Conservation (phyloP, 2,797 vertebrate genomes). For the Thripadectes ignobilis region DNA sequence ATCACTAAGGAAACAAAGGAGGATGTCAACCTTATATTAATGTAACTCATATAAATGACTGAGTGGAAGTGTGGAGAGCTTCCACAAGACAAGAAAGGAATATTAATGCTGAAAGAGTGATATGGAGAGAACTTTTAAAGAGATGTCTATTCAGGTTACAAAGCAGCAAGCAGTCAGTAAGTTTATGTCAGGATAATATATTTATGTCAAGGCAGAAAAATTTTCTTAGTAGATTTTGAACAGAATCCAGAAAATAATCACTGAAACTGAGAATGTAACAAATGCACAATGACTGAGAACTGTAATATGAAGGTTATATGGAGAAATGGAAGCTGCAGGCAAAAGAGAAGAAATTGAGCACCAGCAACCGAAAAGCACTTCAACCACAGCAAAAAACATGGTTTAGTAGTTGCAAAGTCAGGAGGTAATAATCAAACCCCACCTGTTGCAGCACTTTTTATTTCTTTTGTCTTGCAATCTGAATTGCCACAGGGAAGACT, state of each 20-base stretch:
- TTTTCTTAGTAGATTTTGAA: neutral
- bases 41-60: neutral
- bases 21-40: neutral
- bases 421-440: neutral
- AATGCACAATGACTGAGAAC: neutral
- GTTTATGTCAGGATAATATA: fast-evolving
- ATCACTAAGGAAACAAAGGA: neutral
- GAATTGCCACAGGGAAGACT: neutral
- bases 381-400: neutral
- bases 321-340: neutral
- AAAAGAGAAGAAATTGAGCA: neutral
- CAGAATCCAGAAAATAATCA: neutral
- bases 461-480: neutral
- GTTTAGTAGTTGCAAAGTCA: neutral
- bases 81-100: neutral
- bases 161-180: neutral
- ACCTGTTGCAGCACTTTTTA: neutral
- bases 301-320: neutral
- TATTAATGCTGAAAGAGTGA: neutral
- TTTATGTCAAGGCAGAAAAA: neutral
- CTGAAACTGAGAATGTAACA: neutral
- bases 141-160: neutral
- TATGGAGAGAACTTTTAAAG: neutral
- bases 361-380: neutral
- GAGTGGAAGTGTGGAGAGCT: neutral